Evolutionary conservation across 2,888 invertebrate species (phyloP), one percentile per base, ranked within the genome.

Genomic region (Lasioglossum calceatum): DNA sequence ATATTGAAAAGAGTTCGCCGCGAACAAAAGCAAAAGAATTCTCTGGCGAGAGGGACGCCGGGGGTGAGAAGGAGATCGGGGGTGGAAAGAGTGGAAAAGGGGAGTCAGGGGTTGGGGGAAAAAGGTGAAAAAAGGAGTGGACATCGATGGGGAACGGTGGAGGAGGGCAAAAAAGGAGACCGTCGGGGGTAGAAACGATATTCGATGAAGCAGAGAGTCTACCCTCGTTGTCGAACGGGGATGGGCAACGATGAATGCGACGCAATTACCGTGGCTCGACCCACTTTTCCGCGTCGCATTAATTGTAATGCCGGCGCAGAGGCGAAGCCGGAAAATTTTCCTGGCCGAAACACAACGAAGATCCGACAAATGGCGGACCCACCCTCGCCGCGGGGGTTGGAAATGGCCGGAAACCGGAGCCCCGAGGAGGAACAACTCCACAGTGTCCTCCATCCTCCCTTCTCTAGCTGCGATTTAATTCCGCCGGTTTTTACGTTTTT

Each of bases 261-360:
- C 79, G 88, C 89, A 91, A 91, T 92, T 92, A 90, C 82, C 83
- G 83, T 75, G 77, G 83, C 84, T 81, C 84, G 88, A 89, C 84
- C 87, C 82, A 89, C 86, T 91, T 91, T 85, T 77, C 80, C 79
- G 70, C 75, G 82, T 75, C 77, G 87, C 87, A 87, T 91, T 91
- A 91, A 92, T 90, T 87, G 90, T 88, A 89, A 89, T 79, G 81
- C 78, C 50, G 58, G 64, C 19, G 54, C 39, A 27, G 54, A 54
- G 54, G 23, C 54, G 54, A 54, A 23, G 44, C 50, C 76, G 70
- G 73, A 23, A 27, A 54, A 77, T 70, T 67, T n/a, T 58, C 36
- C 79, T 73, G 27, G 42, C 14, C 16, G 10, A 42, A 67, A 47
- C 64, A 47, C 64, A 67, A n/a, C n/a, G 44, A 27, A 23, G 23